Percentiles rank a stretch among this genome's conserved stretches.
These are phyloP conservation scores for Trachelipus rathkii DNA, from an alignment of 1,140 invertebrate genomes.

Conservation along the genomic window DNA sequence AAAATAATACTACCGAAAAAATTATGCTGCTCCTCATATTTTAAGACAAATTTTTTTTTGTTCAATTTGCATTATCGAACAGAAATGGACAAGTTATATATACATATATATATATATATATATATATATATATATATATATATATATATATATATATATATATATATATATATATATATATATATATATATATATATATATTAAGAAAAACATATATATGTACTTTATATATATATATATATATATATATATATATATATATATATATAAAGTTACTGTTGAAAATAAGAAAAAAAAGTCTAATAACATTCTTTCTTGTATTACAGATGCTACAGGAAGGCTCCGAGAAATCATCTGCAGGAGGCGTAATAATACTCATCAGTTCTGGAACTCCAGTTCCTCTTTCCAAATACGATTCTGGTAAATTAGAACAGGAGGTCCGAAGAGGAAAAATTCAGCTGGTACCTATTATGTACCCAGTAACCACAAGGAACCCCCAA, in stretches of 20 bases:
- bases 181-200: slow-evolving; percentile 25
- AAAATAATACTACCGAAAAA: too few species aligned
- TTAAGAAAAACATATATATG: not conserved
- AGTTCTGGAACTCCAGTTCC: slow-evolving; percentile 35
- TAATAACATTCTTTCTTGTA: not conserved
- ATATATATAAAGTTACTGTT: not conserved
- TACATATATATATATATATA: not conserved
- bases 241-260: not conserved
- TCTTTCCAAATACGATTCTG: slow-evolving; percentile 31
- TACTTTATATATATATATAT: not conserved
- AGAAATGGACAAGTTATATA: too few species aligned
- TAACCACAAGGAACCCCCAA: slow-evolving; percentile 35
- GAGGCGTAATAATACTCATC: slow-evolving; percentile 41
- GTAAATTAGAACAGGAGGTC: slow-evolving; percentile 31
- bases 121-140: not conserved
- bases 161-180: slow-evolving; percentile 1
- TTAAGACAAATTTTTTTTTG: too few species aligned
- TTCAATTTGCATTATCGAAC: too few species aligned
- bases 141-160: not conserved
- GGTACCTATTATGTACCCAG: slow-evolving; percentile 41
- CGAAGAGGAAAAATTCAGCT: slow-evolving; percentile 29
- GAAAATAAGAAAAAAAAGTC: not conserved
- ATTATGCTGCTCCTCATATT: too few species aligned
- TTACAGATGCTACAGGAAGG: slow-evolving; percentile 35
- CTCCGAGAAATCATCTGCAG: slow-evolving; percentile 25